Percentiles rank a stretch among this genome's conserved stretches.
Conservation (phyloP, 2,888 invertebrate species). For the Sabatieria punctata region DNA sequence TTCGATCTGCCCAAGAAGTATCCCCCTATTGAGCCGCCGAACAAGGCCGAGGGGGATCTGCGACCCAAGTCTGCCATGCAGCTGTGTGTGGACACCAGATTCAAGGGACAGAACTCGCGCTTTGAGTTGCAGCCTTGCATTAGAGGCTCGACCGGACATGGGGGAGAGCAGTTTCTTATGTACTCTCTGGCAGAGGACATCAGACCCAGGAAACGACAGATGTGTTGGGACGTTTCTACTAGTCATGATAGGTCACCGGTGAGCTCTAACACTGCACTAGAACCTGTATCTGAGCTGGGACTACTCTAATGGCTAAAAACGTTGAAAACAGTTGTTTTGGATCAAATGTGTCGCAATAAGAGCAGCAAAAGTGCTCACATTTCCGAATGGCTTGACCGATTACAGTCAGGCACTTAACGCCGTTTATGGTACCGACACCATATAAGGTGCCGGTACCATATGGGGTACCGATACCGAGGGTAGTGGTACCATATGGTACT, state of each 20-base stretch:
- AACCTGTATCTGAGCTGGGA: too few relatives aligned
- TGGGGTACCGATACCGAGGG: too few relatives aligned
- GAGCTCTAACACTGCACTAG: too few relatives aligned
- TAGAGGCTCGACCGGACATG: conserved; percentile 38
- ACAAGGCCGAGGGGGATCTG: conserved; percentile 59
- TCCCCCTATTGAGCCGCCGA: conserved; percentile 62
- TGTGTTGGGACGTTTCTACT: conserved; percentile 63
- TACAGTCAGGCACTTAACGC: too few relatives aligned
- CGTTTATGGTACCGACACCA: too few relatives aligned
- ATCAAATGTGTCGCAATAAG: too few relatives aligned
- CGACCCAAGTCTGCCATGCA: conserved; percentile 26
- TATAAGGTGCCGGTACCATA: too few relatives aligned
- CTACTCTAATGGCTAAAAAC: too few relatives aligned
- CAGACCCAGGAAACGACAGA: conserved; percentile 46
- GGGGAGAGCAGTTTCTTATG: conserved; percentile 44
- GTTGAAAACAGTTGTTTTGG: too few relatives aligned
- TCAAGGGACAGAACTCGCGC: conserved; percentile 34
- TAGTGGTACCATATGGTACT: too few relatives aligned
- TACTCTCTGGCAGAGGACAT: conserved; percentile 62
- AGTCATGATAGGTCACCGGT: conserved; percentile 51
- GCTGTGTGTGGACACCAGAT: conserved; percentile 45
- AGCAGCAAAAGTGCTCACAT: too few relatives aligned
- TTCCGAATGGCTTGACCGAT: too few relatives aligned
- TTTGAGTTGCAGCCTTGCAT: conserved; percentile 42
- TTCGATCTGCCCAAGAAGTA: conserved; percentile 66